Conservation (phyloP, 2,797 vertebrate species). For the Phataginus tricuspis region DNA sequence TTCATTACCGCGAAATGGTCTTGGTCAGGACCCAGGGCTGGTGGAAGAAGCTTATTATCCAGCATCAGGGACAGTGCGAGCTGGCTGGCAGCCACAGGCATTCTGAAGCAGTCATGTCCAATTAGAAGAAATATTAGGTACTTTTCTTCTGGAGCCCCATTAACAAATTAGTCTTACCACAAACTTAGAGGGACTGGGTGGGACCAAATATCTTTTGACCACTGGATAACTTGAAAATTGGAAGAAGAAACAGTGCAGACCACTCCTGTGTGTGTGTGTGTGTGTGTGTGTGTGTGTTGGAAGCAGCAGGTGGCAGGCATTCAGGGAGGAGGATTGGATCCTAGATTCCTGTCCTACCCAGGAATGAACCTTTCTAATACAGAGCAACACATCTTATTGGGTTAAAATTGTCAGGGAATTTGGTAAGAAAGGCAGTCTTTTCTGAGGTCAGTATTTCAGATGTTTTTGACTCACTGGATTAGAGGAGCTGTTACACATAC, state of each 20-base stretch:
- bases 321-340: not conserved
- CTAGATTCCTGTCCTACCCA: not conserved
- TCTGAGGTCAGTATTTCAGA: not conserved
- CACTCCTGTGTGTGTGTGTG: not conserved
- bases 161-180: constrained; percentile 90
- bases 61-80: constrained; percentile 93
- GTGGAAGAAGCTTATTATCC: constrained; percentile 96
- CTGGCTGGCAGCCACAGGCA: constrained; percentile 89
- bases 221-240: constrained; percentile 87
- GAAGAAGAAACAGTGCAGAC: constrained; percentile 82
- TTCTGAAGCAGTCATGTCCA: constrained; percentile 90
- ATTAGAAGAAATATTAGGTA: constrained; percentile 91
- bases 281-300: not conserved
- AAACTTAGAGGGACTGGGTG: constrained; percentile 86
- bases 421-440: not conserved
- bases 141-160: constrained; percentile 88
- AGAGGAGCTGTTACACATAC: not conserved
- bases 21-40: constrained; percentile 86
- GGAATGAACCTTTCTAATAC: not conserved
- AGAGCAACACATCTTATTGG: not conserved
- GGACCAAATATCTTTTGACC: constrained; percentile 87
- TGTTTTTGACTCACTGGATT: not conserved
- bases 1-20: constrained; percentile 91
- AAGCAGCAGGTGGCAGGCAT: not conserved
- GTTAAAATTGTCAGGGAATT: not conserved